Percentiles rank a stretch among this genome's conserved stretches.
These are phyloP conservation scores for Pocillopora meandrina DNA, from an alignment of 92 coral and sea anemone genomes.

Conservation along the genomic window DNA sequence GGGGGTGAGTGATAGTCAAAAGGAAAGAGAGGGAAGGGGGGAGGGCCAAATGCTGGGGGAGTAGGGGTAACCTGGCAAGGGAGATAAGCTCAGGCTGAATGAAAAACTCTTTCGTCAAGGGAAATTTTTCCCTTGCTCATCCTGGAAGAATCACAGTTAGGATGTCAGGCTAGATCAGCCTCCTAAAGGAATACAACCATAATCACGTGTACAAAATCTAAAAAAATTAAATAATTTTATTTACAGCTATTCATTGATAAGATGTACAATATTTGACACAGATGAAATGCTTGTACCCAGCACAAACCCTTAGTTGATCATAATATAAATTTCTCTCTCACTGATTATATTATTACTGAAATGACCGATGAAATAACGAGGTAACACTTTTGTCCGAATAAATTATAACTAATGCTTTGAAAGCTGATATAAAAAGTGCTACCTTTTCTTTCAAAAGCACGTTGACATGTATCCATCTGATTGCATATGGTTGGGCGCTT, in stretches of 20 bases:
- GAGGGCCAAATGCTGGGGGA: no score
- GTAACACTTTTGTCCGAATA: background rate
- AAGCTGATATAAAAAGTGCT: background rate
- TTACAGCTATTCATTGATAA: conserved; percentile 8
- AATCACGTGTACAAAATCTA: no score
- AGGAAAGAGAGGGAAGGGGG: no score
- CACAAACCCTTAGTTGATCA: background rate
- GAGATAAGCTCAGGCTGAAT: no score
- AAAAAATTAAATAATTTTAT: conserved; percentile 32
- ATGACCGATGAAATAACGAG: background rate
- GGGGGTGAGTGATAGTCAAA: no score
- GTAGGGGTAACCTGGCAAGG: no score
- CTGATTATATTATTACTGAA: background rate
- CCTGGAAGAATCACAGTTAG: no score
- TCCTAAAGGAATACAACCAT: no score
- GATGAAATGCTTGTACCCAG: conserved; percentile 4
- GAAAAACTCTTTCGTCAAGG: no score
- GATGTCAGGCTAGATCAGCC: no score
- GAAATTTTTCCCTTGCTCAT: no score
- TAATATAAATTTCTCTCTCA: background rate
- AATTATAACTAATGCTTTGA: background rate
- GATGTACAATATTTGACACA: conserved; percentile 1
- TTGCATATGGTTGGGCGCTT: background rate
- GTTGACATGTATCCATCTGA: background rate
- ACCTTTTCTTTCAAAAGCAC: background rate